Base-by-base conservation (phyloP, 2,797 vertebrate species). In the Phataginus tetradactyla region DNA sequence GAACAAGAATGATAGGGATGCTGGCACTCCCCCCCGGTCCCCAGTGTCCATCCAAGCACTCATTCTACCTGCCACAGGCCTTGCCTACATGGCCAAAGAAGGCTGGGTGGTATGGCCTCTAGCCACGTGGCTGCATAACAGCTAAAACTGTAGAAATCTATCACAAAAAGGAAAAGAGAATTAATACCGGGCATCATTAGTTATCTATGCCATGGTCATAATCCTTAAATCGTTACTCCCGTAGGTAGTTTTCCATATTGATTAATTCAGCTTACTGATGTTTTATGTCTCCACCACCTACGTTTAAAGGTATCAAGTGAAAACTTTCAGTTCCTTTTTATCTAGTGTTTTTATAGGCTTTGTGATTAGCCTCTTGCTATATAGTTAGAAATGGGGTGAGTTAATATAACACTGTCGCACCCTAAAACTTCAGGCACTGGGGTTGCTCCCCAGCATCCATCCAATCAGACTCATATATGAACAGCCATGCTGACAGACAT, bases 251-350 rank as follows among this genome's bases (percentile, higher is more conserved):
- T 86, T 85, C 18, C 55, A 42, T 88, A 39, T 89, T 57, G 13
- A 66, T 88, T 45, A 92, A 80, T 90, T 92, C 34, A 32, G 20
- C 68, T 89, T 86, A 39, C 55, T 85, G 85, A 75, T 63, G 53
- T 77, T 63, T 72, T 85, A 79, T 37, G 12, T 75, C 25, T 81
- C 53, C 4, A 63, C 34, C n/a, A 80, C 23, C 42, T 90, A 3
- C 69, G 77, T 80, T 96, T 89, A 75, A 86, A 75, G 10, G 34
- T 63, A 86, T 23, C 37, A 17, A 49, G 32, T 55, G 39, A 89
- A 75, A 95, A 86, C 15, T 37, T 89, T 5, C 32, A 63, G 61
- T 71, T 85, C n/a, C 21, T 55, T 90, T 78, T 86, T 57, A 20
- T 83, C 39, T 29, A 29, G 7, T 32, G 80, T 25, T 77, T 75